These are phyloP conservation scores for Oreonectes daqikongensis DNA, from an alignment of 2,797 vertebrate species.

Conservation along the genomic window DNA sequence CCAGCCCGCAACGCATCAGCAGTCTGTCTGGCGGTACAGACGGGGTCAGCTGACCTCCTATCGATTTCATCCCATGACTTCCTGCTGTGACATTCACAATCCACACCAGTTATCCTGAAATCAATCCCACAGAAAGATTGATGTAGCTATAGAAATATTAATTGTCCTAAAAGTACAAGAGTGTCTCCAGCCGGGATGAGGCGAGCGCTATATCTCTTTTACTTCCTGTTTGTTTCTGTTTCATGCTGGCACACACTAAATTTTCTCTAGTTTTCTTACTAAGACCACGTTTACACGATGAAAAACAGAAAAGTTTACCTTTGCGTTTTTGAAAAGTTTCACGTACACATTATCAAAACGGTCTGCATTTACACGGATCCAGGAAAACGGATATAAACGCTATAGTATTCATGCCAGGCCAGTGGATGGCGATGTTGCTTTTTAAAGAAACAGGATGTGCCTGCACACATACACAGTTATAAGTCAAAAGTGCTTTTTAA, in stretches of 20 bases:
- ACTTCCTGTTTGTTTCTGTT: background rate
- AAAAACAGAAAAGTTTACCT: too few species aligned
- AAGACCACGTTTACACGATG: too few species aligned
- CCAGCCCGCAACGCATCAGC: constrained; percentile 60
- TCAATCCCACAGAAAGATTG: constrained; percentile 78
- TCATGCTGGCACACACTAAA: background rate
- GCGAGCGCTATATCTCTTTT: background rate
- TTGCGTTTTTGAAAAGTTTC: too few species aligned
- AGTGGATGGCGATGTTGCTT: too few species aligned
- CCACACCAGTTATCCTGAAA: constrained; percentile 72
- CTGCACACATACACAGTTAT: too few species aligned
- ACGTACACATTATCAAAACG: too few species aligned
- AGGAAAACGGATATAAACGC: too few species aligned
- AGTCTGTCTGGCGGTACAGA: constrained; percentile 64
- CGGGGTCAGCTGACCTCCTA: constrained; percentile 77
- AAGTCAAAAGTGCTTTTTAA: too few species aligned
- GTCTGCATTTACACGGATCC: too few species aligned
- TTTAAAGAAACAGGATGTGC: too few species aligned
- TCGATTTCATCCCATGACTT: constrained; percentile 78
- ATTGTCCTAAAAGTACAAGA: constrained; percentile 69
- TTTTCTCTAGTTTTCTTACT: background rate
- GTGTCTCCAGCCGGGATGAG: constrained; percentile 25
- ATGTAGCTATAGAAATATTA: constrained; percentile 75
- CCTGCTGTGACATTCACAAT: constrained; percentile 83
- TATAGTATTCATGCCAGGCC: too few species aligned